Conservation (phyloP, 37 sponge, comb jelly and placozoan genomes). For the Halichondria panicea region DNA sequence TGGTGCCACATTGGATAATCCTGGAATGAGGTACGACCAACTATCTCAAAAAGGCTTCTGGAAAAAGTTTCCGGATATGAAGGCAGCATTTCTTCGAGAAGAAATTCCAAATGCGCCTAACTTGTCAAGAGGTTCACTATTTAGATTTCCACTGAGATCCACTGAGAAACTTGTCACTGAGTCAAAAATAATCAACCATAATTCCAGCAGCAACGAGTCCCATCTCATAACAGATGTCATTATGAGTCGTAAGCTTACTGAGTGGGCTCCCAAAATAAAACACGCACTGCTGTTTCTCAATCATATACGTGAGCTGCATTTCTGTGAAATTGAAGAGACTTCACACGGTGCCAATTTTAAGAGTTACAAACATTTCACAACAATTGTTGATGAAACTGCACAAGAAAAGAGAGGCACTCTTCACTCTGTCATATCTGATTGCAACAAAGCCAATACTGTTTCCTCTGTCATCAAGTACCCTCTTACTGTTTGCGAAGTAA, state of each 20-base stretch:
- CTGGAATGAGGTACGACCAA: constrained; percentile 18
- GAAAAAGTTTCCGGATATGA: constrained; percentile 54
- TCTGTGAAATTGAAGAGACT: neutral
- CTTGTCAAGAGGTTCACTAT: constrained; percentile 61
- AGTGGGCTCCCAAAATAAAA: constrained; percentile 49
- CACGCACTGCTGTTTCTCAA: constrained; percentile 51
- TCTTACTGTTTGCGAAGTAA: neutral
- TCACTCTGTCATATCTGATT: no score
- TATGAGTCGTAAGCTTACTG: neutral
- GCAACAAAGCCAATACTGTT: neutral
- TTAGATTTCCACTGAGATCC: constrained; percentile 70
- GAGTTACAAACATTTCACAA: no score
- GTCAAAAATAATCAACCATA: constrained; percentile 41
- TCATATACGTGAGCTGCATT: constrained; percentile 19
- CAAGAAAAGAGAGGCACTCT: no score
- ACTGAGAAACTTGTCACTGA: constrained; percentile 7
- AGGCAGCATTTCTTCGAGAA: constrained; percentile 33
- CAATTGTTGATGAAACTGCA: no score
- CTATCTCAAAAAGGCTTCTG: constrained; percentile 28
- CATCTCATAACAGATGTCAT: neutral
- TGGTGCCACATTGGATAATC: constrained; percentile 1
- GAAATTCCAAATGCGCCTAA: constrained; percentile 19
- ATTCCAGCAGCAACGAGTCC: neutral
- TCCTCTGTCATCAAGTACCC: neutral
- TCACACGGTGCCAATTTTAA: no score